Conservation (phyloP, 2,797 vertebrate genomes). For the Delichon dasypus region DNA sequence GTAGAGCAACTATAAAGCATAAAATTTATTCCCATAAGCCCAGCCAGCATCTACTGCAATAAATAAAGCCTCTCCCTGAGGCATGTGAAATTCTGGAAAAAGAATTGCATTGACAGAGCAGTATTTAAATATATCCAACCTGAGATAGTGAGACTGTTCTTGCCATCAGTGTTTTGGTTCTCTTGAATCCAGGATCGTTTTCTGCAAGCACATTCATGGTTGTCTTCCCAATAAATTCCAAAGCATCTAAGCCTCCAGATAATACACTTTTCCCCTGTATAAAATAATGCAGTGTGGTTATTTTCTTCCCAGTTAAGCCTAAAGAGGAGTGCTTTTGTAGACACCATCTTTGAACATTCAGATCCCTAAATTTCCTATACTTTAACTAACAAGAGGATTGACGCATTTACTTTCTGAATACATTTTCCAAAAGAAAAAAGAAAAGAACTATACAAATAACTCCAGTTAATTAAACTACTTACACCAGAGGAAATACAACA, state of each 20-base stretch:
- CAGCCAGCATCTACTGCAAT: not conserved
- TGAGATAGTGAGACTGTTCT: conserved; percentile 94
- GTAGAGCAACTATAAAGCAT: not conserved
- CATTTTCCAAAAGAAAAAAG: not conserved
- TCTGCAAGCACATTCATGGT: conserved; percentile 98
- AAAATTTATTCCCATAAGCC: not conserved
- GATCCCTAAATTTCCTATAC: not conserved
- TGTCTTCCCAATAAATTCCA: conserved; percentile 99
- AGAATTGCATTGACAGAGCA: not conserved
- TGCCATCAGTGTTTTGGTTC: conserved; percentile 95
- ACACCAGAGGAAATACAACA: not conserved
- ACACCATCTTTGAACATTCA: not conserved
- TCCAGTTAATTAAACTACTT: not conserved
- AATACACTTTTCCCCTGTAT: conserved; percentile 92
- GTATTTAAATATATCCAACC: conserved; percentile 73
- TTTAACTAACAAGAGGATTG: not conserved
- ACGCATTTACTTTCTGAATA: not conserved
- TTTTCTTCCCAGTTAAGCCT: not conserved
- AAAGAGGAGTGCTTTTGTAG: not conserved
- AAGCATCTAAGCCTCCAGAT: conserved; percentile 91
- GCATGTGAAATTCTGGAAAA: not conserved
- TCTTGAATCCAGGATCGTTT: conserved; percentile 95
- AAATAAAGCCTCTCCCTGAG: not conserved
- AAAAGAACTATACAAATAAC: not conserved
- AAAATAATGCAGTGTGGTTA: conserved; percentile 26